These are phyloP conservation scores for Cynodonichthys magdalenae DNA, from an alignment of 2,797 vertebrate genomes.

Conservation along the genomic window DNA sequence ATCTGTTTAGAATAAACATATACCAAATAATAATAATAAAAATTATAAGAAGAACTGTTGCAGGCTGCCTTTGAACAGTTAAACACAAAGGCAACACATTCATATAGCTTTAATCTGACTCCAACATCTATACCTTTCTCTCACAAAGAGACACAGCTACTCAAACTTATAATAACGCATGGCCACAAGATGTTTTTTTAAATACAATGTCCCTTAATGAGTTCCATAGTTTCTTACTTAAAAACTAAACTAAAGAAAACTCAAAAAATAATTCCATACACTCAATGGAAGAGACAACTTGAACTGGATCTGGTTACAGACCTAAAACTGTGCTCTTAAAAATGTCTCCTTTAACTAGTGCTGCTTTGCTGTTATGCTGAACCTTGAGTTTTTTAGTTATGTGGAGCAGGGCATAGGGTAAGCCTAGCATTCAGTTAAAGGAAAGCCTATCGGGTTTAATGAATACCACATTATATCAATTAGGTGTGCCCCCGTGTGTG, in stretches of 20 bases:
- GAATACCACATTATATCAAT: conserved; percentile 78
- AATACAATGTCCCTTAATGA: too few species aligned
- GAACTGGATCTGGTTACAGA: conserved; percentile 65
- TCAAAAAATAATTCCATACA: conserved; percentile 8
- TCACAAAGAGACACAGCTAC: too few species aligned
- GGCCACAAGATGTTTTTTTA: too few species aligned
- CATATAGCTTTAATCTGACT: too few species aligned
- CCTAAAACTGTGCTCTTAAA: conserved; percentile 73
- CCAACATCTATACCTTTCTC: too few species aligned
- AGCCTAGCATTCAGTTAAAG: conserved; percentile 60
- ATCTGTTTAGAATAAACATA: too few species aligned
- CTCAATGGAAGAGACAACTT: conserved; percentile 44
- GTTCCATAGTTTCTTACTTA: neutral
- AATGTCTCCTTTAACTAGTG: conserved; percentile 71
- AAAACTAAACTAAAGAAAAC: neutral
- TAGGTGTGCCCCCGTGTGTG: conserved; percentile 41
- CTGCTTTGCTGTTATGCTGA: conserved; percentile 63
- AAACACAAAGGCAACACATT: too few species aligned
- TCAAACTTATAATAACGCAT: too few species aligned
- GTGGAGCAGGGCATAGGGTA: conserved; percentile 58
- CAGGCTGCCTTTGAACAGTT: too few species aligned
- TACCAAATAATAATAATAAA: too few species aligned
- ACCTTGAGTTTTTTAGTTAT: conserved; percentile 42
- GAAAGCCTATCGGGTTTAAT: conserved; percentile 71
- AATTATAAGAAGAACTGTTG: too few species aligned